Evolutionary conservation across 2,113 vertebrate species (phyloP), one percentile per base, ranked within the genome.

Genomic region (Nannobrachium achirus): DNA sequence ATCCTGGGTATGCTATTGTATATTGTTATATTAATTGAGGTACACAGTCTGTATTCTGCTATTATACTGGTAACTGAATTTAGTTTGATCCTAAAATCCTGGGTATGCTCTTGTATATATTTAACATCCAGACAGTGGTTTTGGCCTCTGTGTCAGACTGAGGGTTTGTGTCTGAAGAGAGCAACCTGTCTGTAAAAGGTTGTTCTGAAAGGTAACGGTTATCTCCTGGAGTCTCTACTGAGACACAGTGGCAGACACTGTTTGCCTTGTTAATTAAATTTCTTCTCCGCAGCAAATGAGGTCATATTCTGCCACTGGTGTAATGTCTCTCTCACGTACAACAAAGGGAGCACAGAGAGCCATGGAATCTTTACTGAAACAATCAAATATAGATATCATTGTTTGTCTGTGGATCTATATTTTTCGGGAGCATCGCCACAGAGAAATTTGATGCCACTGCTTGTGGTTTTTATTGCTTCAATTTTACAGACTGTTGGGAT

Each of bases 221-320:
- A 79, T 88, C 81, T 84, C 74, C 85, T 75, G 78, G 79, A 48
- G 89, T 92, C 90, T 92, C 90, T 49, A 62, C 59, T 90, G 90
- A 92, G 89, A 84, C 88, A 90, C 91, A 90, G 85, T 89, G 85
- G 89, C 88, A 89, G 89, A 85, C 83, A 80, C 88, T 92, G 92
- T 93, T 93, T 92, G 89, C 89, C 88, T 92, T 92, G 91, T 92
- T 93, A 93, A 93, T 93, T 91, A 92, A 92, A 93, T 92, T 93
- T 93, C 82, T 86, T 90, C 89, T 89, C 89, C 85, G 88, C 90
- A 72, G 88, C 87, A 91, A 92, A 92, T 91, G 90, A 92, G 92
- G 91, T 93, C 90, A 91, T 87, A 88, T 88, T 84, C 90, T 86
- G 79, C 79, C 87, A 87, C 86, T 85, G 89, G 86, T 90, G 89